phyloP scores from a whole-genome alignment of 2,888 invertebrate genomes.

The Meloe dianella region DNA sequence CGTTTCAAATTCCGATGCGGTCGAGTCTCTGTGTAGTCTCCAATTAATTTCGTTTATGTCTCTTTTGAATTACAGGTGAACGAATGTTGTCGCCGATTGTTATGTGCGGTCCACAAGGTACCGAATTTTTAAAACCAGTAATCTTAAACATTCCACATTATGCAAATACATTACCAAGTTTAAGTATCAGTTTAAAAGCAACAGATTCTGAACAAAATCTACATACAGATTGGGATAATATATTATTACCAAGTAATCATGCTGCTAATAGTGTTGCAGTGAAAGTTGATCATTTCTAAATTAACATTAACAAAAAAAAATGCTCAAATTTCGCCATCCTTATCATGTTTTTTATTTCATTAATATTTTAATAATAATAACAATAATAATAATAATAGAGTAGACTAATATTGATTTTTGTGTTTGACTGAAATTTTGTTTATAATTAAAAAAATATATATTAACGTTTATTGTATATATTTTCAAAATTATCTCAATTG shows the following conservation, averaged over 20 bases:
- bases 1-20: too few species aligned
- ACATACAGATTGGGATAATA: constrained; percentile 85
- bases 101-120: constrained; percentile 95
- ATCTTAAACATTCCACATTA: constrained; percentile 90
- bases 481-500: background rate
- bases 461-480: background rate
- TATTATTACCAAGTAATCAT: constrained; percentile 80
- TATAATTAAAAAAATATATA: too few species aligned
- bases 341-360: background rate
- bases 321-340: constrained; percentile 32
- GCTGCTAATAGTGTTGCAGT: constrained; percentile 88
- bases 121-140: constrained; percentile 87
- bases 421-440: background rate
- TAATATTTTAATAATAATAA: background rate
- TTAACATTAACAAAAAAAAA: constrained; percentile 19
- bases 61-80: constrained; percentile 73
- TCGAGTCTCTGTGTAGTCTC: too few species aligned
- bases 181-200: constrained; percentile 79
- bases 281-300: constrained; percentile 87
- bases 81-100: constrained; percentile 92
- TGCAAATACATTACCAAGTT: constrained; percentile 77
- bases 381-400: background rate
- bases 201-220: constrained; percentile 84
- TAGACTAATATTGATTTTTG: background rate
- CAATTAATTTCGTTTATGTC: constrained; percentile 20